A percentile compares a stretch with the other conserved stretches of the same genome.
phyloP scores from a whole-genome alignment of 2,113 vertebrate genomes.

The Chionodraco myersi region DNA sequence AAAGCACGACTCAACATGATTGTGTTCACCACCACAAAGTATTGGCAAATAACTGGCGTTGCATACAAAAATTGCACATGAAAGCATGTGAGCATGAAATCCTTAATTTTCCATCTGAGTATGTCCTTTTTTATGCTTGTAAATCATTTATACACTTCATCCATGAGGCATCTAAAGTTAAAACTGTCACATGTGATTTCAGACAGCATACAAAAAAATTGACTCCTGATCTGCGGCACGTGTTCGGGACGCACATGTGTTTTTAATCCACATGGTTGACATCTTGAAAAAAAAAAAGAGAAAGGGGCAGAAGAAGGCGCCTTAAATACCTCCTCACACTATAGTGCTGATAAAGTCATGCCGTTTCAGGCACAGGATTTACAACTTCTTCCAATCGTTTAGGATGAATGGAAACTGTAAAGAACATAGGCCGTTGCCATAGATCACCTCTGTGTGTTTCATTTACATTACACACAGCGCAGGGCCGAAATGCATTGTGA shows the following conservation, averaged over 20 bases:
- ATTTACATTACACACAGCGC: slow-evolving; percentile 45
- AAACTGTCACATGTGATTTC: slow-evolving; percentile 17
- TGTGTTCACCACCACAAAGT: not conserved
- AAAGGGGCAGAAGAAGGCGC: not conserved
- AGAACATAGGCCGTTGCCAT: slow-evolving; percentile 20
- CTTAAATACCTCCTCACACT: slow-evolving; percentile 9
- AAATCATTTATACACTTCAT: not conserved
- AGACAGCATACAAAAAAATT: not conserved
- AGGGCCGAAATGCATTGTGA: slow-evolving; percentile 59
- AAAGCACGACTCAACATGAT: slow-evolving; percentile 20
- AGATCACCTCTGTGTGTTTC: slow-evolving; percentile 48
- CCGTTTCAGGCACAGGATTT: slow-evolving; percentile 27
- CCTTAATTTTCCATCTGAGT: not conserved
- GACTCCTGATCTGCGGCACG: slow-evolving; percentile 10
- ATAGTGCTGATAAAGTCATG: not conserved
- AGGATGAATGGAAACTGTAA: slow-evolving; percentile 39
- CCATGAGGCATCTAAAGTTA: not conserved
- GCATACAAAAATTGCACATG: not conserved
- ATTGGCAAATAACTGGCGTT: not conserved
- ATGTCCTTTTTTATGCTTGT: not conserved
- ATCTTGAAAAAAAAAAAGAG: not conserved
- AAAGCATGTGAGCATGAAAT: not conserved
- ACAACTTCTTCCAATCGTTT: slow-evolving; percentile 36
- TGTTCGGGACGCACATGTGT: slow-evolving; percentile 34
- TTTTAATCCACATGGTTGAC: slow-evolving; percentile 30